These are phyloP conservation scores for Lophotis ruficrista DNA, from an alignment of 2,113 vertebrate genomes.

Conservation along the genomic window DNA sequence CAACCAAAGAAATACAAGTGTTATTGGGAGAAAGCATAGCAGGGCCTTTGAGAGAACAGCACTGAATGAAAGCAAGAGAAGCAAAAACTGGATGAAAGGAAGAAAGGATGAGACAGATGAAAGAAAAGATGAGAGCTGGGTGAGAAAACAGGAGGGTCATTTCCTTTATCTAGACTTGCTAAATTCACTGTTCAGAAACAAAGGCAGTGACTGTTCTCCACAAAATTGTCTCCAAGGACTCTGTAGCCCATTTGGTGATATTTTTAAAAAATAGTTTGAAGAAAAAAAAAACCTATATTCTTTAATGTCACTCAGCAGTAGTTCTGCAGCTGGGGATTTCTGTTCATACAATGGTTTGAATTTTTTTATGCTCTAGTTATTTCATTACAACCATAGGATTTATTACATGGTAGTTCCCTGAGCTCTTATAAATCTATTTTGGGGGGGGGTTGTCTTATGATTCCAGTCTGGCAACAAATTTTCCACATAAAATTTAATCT, in stretches of 20 bases:
- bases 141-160: constrained; percentile 58
- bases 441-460: constrained; percentile 15
- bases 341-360: constrained; percentile 50
- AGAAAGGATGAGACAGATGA: constrained; percentile 45
- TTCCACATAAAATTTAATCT: constrained; percentile 63
- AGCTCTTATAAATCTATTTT: constrained; percentile 59
- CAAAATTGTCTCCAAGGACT: constrained; percentile 48
- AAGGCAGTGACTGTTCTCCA: constrained; percentile 17
- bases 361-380: constrained; percentile 68
- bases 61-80: constrained; percentile 34
- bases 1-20: background rate
- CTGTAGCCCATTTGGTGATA: constrained; percentile 31
- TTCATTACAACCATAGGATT: constrained; percentile 65
- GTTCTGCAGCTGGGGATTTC: constrained; percentile 35
- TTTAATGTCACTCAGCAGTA: constrained; percentile 60
- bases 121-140: constrained; percentile 42
- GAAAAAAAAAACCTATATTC: constrained; percentile 4
- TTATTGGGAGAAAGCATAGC: constrained; percentile 26
- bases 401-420: constrained; percentile 65
- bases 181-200: constrained; percentile 51
- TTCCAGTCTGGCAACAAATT: constrained; percentile 58
- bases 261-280: constrained; percentile 33
- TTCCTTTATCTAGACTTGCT: constrained; percentile 24
- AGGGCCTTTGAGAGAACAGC: background rate
- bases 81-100: constrained; percentile 49